Evolutionary conservation across 2,113 vertebrate genomes (phyloP), one percentile per base, ranked within the genome.

Genomic region (Taurulus bubalis): DNA sequence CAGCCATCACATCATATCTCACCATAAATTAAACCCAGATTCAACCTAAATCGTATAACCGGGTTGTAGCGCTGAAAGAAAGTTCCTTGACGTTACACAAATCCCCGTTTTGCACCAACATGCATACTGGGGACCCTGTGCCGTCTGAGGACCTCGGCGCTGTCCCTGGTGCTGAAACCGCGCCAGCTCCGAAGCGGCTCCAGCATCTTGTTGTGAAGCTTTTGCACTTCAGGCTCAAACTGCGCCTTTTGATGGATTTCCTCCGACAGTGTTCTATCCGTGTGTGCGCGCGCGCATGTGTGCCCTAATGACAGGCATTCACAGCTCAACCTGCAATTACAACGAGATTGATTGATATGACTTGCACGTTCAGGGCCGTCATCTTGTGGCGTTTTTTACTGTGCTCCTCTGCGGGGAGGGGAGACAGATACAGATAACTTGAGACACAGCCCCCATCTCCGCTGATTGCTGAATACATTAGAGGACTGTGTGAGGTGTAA

Each of bases 391-490:
- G 60, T 71, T 78, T 88, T 71, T 66, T 79, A 51, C 66, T 18
- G 76, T 49, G 82, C 63, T 75, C 60, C 49, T 84, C 64, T 10
- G 12, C 6, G 32, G 53, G 47, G 30, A 77, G 40, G 69, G 69
- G 66, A 22, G 71, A 63, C 55, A 77, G 74, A 83, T 66, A 66
- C 63, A 51, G 63, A 78, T 71, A 73, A 72, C 64, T 75, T 80
- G 83, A 89, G 78, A 75, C 71, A 77, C 55, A 34, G 67, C 74
- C 58, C 75, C 74, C 85, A 64, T 80, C 83, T 67, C 49, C 32
- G 66, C 86, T 91, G 91, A 90, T 85, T 88, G 77, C 79, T 84
- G 86, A 92, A 85, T 90, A 87, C 70, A 90, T 93, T 83, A 91
- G 59, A 80, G 40, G 73, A 62, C 26, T 82, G 87, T 80, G 82